Percentiles rank a stretch among this genome's conserved stretches.
Evolutionary conservation across 2,797 vertebrate genomes (phyloP).

Genomic region (Adelosebastes latens): DNA sequence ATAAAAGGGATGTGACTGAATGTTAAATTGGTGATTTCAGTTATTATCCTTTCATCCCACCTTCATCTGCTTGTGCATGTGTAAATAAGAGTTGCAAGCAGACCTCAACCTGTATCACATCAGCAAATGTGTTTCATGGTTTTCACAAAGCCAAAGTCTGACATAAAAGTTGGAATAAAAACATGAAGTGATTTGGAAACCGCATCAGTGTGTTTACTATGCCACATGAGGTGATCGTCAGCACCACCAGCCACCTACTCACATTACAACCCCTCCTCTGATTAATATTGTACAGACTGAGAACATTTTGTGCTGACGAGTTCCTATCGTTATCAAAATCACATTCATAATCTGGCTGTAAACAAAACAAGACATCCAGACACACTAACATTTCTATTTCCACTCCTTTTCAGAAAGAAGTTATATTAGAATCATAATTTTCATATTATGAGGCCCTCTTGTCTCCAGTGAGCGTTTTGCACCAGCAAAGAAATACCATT

Average conservation of each 20-base stretch:
- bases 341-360: constrained; percentile 51
- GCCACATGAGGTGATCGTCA: constrained; percentile 25
- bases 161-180: background rate
- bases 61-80: background rate
- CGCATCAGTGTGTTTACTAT: constrained; percentile 14
- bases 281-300: constrained; percentile 59
- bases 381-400: constrained; percentile 16
- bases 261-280: constrained; percentile 61
- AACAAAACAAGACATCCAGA: constrained; percentile 46
- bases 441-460: background rate
- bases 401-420: background rate
- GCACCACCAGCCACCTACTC: constrained; percentile 50
- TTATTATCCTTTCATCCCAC: background rate
- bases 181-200: background rate
- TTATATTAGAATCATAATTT: constrained; percentile 47
- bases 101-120: background rate
- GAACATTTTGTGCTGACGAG: constrained; percentile 76
- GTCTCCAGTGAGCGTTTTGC: constrained; percentile 7
- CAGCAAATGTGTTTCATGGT: background rate
- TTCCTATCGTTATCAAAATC: constrained; percentile 51
- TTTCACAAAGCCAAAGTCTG: background rate
- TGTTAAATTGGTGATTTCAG: background rate
- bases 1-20: background rate
- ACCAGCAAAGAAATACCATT: constrained; percentile 11
- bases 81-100: background rate